These are phyloP conservation scores for Pelvicachromis taeniatus DNA, from an alignment of 2,113 vertebrate species.

Conservation along the genomic window DNA sequence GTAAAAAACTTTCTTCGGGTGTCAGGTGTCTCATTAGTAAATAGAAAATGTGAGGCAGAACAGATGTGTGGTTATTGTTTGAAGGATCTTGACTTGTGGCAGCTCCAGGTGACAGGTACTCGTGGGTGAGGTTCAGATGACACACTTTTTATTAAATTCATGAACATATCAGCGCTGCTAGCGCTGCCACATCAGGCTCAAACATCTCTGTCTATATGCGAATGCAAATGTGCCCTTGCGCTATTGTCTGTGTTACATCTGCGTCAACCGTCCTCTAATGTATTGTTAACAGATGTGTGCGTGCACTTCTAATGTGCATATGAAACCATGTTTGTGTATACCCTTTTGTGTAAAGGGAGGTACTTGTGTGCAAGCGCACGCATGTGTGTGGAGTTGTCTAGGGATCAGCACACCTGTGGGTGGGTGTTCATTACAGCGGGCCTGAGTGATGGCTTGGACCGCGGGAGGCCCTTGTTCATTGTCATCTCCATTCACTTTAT, in stretches of 20 bases:
- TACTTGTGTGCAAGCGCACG: background rate
- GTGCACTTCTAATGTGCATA: background rate
- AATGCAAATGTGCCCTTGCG: background rate
- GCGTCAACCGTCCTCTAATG: background rate
- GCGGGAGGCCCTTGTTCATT: constrained; percentile 66
- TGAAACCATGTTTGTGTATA: background rate
- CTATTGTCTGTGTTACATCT: background rate
- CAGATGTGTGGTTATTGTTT: background rate
- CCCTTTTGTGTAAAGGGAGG: background rate
- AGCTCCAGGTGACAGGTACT: constrained; percentile 3
- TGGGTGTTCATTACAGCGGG: constrained; percentile 69
- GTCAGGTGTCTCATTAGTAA: background rate
- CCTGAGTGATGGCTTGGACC: constrained; percentile 70
- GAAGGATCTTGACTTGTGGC: background rate
- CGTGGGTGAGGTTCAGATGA: background rate
- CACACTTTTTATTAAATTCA: background rate
- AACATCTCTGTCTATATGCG: background rate
- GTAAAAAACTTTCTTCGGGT: background rate
- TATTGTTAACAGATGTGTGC: background rate
- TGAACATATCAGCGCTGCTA: background rate
- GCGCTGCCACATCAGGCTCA: background rate
- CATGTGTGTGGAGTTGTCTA: background rate
- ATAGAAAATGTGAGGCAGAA: background rate
- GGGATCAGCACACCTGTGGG: constrained; percentile 66
- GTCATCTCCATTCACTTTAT: constrained; percentile 69